Percentiles rank a stretch among this genome's conserved stretches.
These are phyloP conservation scores for Esox niger DNA, from an alignment of 2,113 vertebrate genomes.

Conservation along the genomic window DNA sequence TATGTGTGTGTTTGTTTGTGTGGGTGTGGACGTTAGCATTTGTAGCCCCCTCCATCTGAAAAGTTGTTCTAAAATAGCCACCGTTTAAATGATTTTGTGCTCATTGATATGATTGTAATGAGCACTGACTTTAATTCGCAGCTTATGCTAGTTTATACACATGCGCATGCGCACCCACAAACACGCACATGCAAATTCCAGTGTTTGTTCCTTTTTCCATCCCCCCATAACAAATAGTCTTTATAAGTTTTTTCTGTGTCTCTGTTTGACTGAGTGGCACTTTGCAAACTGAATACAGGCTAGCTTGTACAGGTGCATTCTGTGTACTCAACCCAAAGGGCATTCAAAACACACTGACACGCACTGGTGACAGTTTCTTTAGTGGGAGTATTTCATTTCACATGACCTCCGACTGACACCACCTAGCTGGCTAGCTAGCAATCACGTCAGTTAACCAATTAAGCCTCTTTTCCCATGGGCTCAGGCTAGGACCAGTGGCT, in stretches of 20 bases:
- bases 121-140: conserved; percentile 20
- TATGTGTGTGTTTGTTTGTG: too few species aligned
- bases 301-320: conserved; percentile 47
- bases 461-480: conserved; percentile 50
- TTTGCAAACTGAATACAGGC: conserved; percentile 28
- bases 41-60: conserved; percentile 34
- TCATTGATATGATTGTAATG: conserved; percentile 46
- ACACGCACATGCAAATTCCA: conserved; percentile 29
- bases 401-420: conserved; percentile 57
- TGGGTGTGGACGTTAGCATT: too few species aligned
- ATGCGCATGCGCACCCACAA: not conserved
- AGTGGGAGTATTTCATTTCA: conserved; percentile 32
- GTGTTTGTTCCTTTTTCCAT: conserved; percentile 20
- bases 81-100: conserved; percentile 44
- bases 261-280: conserved; percentile 10
- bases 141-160: too few species aligned
- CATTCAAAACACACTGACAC: too few species aligned
- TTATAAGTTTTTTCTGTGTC: conserved; percentile 15
- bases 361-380: conserved; percentile 50
- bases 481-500: conserved; percentile 15
- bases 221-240: conserved; percentile 33
- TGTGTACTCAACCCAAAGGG: conserved; percentile 9
- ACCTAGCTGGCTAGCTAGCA: conserved; percentile 26
- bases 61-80: conserved; percentile 57
- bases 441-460: conserved; percentile 21